These are phyloP conservation scores for Eremobia ochroleuca DNA, from an alignment of 2,888 invertebrate genomes.

Conservation along the genomic window DNA sequence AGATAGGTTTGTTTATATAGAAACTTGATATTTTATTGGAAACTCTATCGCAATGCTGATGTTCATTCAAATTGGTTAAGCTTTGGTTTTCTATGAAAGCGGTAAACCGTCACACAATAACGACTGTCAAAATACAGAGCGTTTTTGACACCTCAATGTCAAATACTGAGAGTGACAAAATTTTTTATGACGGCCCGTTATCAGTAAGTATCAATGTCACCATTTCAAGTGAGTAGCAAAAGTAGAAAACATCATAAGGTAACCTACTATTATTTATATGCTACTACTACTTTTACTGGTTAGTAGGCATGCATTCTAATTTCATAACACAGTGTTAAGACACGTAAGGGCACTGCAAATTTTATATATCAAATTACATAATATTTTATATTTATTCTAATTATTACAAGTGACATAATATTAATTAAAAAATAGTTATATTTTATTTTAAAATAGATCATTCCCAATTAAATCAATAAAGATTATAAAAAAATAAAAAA, in stretches of 20 bases:
- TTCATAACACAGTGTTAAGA: no score
- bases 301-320: no score
- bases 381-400: no score
- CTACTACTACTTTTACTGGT: no score
- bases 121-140: background rate
- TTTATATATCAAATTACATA: no score
- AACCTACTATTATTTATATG: no score
- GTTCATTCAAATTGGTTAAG: background rate
- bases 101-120: background rate
- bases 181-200: background rate
- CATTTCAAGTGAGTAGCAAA: background rate
- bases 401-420: no score
- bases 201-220: background rate
- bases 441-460: no score
- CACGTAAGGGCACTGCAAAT: no score
- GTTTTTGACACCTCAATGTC: background rate
- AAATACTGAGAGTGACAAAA: background rate
- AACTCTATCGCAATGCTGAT: background rate
- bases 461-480: no score
- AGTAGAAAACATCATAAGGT: background rate
- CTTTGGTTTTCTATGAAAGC: background rate
- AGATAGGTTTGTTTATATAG: slow-evolving; percentile 10
- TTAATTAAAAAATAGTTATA: no score
- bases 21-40: slow-evolving; percentile 24
- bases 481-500: no score